phyloP scores from a whole-genome alignment of 2,888 invertebrate genomes.

The Graphium colonna region DNA sequence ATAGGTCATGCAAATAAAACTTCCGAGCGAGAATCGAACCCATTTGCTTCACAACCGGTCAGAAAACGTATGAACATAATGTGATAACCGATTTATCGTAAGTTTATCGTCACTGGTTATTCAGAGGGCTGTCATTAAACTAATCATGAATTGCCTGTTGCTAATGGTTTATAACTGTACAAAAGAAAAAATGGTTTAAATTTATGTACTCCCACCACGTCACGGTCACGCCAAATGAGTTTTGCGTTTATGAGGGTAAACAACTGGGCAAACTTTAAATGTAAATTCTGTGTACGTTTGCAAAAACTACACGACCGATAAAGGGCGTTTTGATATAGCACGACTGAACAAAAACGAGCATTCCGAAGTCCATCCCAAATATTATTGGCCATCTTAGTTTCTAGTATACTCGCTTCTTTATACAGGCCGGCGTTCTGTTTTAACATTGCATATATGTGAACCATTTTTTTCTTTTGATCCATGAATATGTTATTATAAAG shows the following conservation, averaged over 20 bases:
- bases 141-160: neutral
- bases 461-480: no score
- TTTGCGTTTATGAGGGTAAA: conserved; percentile 3
- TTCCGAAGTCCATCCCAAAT: conserved; percentile 1
- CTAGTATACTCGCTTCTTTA: neutral
- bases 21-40: no score
- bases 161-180: neutral
- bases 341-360: conserved; percentile 3
- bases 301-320: conserved; percentile 4
- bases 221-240: neutral
- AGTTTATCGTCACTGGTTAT: no score
- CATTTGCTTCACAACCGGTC: no score
- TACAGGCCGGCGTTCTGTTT: neutral
- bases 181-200: neutral
- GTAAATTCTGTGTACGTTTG: conserved; percentile 10
- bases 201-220: neutral
- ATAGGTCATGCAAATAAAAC: no score
- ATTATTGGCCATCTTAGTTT: conserved; percentile 9
- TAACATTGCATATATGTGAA: neutral
- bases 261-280: conserved; percentile 9
- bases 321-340: conserved; percentile 13
- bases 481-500: no score
- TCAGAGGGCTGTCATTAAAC: conserved; percentile 1
- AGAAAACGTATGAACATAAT: no score
- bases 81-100: no score